Conservation (phyloP, 2,113 vertebrate species). For the Tupaia tana region DNA sequence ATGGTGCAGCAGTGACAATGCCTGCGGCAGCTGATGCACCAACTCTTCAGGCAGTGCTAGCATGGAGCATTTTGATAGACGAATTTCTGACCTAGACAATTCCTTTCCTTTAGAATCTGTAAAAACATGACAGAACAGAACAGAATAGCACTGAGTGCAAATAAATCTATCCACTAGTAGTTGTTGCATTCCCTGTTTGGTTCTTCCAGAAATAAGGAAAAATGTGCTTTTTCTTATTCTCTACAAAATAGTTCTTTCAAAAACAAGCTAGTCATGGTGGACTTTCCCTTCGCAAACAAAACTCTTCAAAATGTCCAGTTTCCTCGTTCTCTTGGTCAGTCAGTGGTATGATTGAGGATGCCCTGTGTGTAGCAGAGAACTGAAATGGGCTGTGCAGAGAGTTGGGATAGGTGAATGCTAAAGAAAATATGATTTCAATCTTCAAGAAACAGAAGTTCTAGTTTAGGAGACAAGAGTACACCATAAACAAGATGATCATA, state of each 20-base stretch:
- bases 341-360: not conserved
- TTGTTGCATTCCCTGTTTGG: not conserved
- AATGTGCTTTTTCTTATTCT: not conserved
- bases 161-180: not conserved
- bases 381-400: not conserved
- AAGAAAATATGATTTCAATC: not conserved
- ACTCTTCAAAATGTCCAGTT: not conserved
- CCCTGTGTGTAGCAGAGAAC: not conserved
- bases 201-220: constrained; percentile 38
- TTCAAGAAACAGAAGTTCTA: constrained; percentile 30
- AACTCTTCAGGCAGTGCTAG: no score
- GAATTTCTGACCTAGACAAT: constrained; percentile 1
- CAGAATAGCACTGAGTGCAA: not conserved
- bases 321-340: not conserved
- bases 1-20: no score
- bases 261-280: not conserved
- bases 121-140: not conserved
- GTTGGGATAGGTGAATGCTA: fast-evolving
- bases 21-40: no score
- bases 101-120: not conserved
- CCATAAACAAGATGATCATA: not conserved
- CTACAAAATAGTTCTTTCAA: constrained; percentile 52
- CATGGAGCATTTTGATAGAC: not conserved
- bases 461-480: not conserved
- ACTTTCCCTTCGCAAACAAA: not conserved